Conservation (phyloP, 2,888 invertebrate species). For the Leptopilina syphax region DNA sequence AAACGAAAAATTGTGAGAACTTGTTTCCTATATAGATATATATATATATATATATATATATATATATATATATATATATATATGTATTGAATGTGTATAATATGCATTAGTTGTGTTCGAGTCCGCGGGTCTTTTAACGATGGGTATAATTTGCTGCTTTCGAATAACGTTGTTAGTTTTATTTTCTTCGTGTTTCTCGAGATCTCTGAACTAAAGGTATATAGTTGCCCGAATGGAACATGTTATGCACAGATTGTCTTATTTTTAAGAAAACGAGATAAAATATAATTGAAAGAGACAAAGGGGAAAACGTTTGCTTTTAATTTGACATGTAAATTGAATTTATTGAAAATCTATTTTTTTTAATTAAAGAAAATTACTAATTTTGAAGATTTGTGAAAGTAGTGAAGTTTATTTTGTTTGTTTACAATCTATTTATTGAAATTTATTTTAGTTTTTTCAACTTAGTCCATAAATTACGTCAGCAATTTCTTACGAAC, state of each 20-base stretch:
- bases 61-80: too few species aligned
- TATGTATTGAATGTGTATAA: too few species aligned
- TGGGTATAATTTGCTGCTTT: slow-evolving; percentile 35
- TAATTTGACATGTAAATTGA: too few species aligned
- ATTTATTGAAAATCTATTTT: too few species aligned
- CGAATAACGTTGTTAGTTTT: slow-evolving; percentile 25
- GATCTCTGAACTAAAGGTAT: not conserved
- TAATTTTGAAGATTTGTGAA: too few species aligned
- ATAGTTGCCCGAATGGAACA: not conserved
- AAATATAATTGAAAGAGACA: not conserved
- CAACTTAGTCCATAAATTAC: too few species aligned
- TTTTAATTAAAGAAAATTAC: not conserved
- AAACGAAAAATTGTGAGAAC: slow-evolving; percentile 19
- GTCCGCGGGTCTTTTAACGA: slow-evolving; percentile 21
- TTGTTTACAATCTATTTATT: too few species aligned
- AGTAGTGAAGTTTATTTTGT: too few species aligned
- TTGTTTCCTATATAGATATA: not conserved
- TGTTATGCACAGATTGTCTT: not conserved
- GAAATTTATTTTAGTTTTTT: too few species aligned
- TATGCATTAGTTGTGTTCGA: not conserved
- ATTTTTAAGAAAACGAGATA: not conserved
- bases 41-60: too few species aligned
- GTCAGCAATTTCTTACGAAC: too few species aligned
- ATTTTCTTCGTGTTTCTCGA: not conserved
- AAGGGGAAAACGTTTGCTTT: not conserved